Evolutionary conservation across 1,140 invertebrate species (phyloP).

Genomic region (Papilio polytes): DNA sequence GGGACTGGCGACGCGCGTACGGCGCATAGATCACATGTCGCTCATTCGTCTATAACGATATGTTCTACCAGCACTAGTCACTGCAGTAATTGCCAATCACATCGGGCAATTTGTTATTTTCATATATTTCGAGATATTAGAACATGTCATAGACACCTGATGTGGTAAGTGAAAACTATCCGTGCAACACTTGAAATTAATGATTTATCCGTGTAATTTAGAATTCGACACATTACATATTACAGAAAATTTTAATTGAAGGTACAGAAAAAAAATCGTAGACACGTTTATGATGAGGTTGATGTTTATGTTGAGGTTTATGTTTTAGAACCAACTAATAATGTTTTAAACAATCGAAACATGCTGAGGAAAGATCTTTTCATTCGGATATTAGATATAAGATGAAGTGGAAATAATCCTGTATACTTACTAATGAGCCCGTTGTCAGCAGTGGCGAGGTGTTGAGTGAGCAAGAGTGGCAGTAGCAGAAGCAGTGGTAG

Average conservation of each 20-base stretch:
- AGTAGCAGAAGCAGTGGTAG: slow-evolving; percentile 61
- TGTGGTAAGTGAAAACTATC: background rate
- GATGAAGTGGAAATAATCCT: background rate
- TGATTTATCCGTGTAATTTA: background rate
- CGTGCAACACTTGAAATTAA: background rate
- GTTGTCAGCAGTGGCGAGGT: slow-evolving; percentile 50
- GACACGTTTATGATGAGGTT: background rate
- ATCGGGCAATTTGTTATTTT: slow-evolving; percentile 7
- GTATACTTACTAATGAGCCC: slow-evolving; percentile 59
- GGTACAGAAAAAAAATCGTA: too few relatives aligned
- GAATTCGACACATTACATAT: background rate
- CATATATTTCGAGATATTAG: background rate
- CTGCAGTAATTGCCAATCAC: background rate
- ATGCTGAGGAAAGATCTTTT: too few relatives aligned
- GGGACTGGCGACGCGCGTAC: slow-evolving; percentile 11
- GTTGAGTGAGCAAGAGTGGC: slow-evolving; percentile 52
- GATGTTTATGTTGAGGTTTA: background rate
- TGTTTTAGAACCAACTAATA: too few relatives aligned
- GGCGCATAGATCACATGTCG: slow-evolving; percentile 32
- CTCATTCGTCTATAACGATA: slow-evolving; percentile 24
- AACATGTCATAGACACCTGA: background rate
- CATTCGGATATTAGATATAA: too few relatives aligned
- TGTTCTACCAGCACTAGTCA: background rate
- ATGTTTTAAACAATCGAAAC: background rate
- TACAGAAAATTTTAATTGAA: background rate